Base-by-base conservation (phyloP, 2,888 invertebrate genomes). In the Lottia scabra region DNA sequence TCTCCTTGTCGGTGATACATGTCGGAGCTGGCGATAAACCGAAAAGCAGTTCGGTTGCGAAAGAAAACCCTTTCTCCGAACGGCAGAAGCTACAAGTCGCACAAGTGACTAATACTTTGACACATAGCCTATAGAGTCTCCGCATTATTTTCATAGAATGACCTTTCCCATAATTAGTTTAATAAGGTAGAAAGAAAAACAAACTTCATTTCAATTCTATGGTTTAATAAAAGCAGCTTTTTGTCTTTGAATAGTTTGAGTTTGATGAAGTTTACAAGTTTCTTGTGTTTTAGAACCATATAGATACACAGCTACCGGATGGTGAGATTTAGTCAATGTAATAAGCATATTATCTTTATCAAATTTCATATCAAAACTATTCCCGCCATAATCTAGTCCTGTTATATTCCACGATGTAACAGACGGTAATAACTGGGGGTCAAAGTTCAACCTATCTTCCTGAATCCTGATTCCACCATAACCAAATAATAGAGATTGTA, bases 401-500 rank as follows among this genome's bases (percentile, higher is more conserved):
- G 81, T 81, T 30, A 90, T 77, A 10, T 80, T 85, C 69, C 89
- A 77, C 8, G 68, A 68, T 0, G 81, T 83, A 23, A 82, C 77
- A 6, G 80, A 73, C 5, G 85, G 85, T 0, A 87, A 87, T 5
- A 89, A 77, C 1, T 43, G 67, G 67, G 87, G 82, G 71, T 83
- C 67, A 13, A 87, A 71, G n/a, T 78, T 75, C 13, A 88, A 76
- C 8, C 73, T 73, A 64, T 84, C 76, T 3, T 77, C 73, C 4
- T 74, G 67, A 0, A 87, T 74, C 27, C 90, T 81, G 62, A 90
- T 71, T 16, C 91, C 91, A n/a, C 85, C 89, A 76, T 90, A 91
- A 1, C 91, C 91, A 76, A 84, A 89, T 4, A 90, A 76, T 27
- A 91, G 67, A 2, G 87, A 83, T 80, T 91, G 91, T 0, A 91